Percentiles rank a stretch among this genome's conserved stretches.
phyloP scores from a whole-genome alignment of 2,888 invertebrate species.

The Loripinus fragilis region DNA sequence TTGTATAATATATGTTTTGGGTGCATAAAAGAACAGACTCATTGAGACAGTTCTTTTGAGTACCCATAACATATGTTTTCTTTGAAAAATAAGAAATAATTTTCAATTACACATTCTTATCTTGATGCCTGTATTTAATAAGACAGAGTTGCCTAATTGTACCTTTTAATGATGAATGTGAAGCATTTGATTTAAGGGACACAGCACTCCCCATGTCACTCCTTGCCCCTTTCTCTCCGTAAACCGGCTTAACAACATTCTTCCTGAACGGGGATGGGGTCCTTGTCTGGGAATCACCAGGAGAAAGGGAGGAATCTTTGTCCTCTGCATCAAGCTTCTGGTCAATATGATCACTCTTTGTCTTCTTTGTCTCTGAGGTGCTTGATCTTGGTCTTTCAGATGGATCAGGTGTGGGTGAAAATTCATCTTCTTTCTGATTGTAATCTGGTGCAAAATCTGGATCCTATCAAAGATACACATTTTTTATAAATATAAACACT shows the following conservation, averaged over 20 bases:
- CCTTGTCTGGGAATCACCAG: slow-evolving; percentile 27
- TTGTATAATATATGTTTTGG: too few relatives aligned
- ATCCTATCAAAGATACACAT: background rate
- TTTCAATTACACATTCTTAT: too few relatives aligned
- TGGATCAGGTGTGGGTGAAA: slow-evolving; percentile 21
- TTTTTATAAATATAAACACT: too few relatives aligned
- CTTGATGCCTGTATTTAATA: too few relatives aligned
- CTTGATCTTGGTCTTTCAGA: slow-evolving; percentile 32
- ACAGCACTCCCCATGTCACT: slow-evolving; percentile 64
- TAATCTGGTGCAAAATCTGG: background rate
- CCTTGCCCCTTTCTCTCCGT: slow-evolving; percentile 8
- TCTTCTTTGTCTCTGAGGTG: slow-evolving; percentile 43
- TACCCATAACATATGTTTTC: too few relatives aligned
- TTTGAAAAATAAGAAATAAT: too few relatives aligned
- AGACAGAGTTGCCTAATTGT: too few relatives aligned
- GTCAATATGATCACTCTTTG: slow-evolving; percentile 58
- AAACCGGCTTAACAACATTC: slow-evolving; percentile 58
- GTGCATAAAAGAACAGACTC: too few relatives aligned
- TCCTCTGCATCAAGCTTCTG: slow-evolving; percentile 43
- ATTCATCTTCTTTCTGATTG: background rate
- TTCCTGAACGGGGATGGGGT: slow-evolving; percentile 54
- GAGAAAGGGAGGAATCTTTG: background rate
- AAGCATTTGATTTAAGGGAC: slow-evolving; percentile 61
- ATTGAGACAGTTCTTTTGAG: too few relatives aligned
- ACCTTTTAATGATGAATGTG: slow-evolving; percentile 21